Conservation (phyloP, 2,888 invertebrate genomes). For the Cosmia pyralina region DNA sequence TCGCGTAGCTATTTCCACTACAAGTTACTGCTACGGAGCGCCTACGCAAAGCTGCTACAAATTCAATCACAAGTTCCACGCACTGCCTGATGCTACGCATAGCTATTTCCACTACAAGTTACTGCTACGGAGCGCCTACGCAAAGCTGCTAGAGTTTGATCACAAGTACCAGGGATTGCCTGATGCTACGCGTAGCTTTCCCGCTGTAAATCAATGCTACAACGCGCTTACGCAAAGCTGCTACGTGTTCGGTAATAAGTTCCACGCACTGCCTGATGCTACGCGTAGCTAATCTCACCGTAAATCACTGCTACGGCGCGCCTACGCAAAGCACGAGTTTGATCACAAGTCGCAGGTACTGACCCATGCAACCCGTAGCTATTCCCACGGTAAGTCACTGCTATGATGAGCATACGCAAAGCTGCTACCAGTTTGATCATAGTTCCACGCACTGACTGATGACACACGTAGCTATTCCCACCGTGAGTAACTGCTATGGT, state of each 20-base stretch:
- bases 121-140: constrained; percentile 3
- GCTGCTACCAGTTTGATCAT: no score
- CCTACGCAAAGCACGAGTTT: not conserved
- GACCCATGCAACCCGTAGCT: no score
- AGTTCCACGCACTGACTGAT: not conserved
- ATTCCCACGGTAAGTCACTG: no score
- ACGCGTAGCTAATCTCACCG: not conserved
- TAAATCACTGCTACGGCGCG: not conserved
- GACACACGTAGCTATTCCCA: not conserved
- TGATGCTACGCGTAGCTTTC: not conserved
- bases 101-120: not conserved
- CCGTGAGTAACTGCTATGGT: not conserved
- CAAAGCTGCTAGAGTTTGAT: not conserved
- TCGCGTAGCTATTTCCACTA: not conserved
- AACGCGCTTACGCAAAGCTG: not conserved
- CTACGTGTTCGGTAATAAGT: not conserved
- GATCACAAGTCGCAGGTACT: not conserved
- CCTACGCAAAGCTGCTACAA: not conserved
- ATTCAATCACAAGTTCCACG: no score
- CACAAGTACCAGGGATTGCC: not conserved
- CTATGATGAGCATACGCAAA: constrained; percentile 1
- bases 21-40: not conserved
- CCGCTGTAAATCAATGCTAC: not conserved
- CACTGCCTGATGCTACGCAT: not conserved
- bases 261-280: not conserved